Conservation (phyloP, 2,797 vertebrate genomes). For the Anguilla anguilla region DNA sequence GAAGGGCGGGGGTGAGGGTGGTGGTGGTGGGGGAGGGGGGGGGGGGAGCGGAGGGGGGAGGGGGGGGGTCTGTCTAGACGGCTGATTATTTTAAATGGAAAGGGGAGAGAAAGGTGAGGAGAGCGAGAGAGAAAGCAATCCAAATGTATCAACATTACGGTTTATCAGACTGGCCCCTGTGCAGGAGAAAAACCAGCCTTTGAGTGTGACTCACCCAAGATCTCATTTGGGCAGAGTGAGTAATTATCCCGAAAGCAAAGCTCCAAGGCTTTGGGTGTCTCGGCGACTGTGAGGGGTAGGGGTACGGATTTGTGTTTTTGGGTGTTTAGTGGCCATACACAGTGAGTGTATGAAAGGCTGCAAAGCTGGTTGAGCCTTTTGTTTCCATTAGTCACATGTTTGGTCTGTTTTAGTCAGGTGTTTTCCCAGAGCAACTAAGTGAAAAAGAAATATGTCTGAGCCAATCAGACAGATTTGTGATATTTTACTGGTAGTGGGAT, state of each 20-base stretch:
- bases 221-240: constrained; percentile 28
- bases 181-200: neutral
- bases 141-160: constrained; percentile 19
- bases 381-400: neutral
- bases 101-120: constrained; percentile 24
- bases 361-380: too few species aligned
- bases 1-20: too few species aligned
- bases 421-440: neutral
- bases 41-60: neutral
- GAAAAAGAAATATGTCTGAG: neutral
- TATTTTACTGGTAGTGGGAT: neutral
- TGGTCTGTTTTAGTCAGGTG: too few species aligned
- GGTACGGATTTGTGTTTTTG: neutral
- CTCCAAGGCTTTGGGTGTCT: constrained; percentile 35
- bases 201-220: constrained; percentile 32
- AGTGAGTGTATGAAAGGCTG: neutral
- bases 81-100: constrained; percentile 39
- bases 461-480: neutral
- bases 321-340: neutral
- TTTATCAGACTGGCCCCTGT: constrained; percentile 16
- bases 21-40: neutral
- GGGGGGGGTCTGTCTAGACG: constrained; percentile 39
- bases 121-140: constrained; percentile 5
- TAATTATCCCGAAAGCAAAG: constrained; percentile 37
- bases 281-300: neutral